Percentiles rank a stretch among this genome's conserved stretches.
These are phyloP conservation scores for Ursus arctos DNA, from an alignment of 2,113 vertebrate species.

Conservation along the genomic window DNA sequence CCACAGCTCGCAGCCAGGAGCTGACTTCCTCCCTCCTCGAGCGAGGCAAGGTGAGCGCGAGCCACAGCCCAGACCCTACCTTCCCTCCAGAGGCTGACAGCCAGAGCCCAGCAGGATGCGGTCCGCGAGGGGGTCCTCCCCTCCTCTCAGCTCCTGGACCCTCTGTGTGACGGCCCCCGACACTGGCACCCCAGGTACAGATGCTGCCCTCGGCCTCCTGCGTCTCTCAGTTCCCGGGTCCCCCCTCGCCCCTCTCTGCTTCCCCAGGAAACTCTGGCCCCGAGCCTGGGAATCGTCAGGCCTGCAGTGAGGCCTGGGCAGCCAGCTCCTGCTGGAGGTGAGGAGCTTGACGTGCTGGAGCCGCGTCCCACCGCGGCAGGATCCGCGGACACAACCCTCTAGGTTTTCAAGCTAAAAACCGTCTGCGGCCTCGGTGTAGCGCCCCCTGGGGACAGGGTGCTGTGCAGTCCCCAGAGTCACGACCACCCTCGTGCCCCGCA, in stretches of 20 bases:
- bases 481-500: accelerated
- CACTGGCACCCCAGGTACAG: not conserved
- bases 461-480: not conserved
- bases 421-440: not conserved
- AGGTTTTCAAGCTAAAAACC: not conserved
- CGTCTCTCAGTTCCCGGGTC: not conserved
- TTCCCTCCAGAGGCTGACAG: not conserved
- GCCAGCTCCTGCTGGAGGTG: not conserved
- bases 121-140: not conserved
- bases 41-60: not conserved
- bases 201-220: too few species aligned
- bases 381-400: not conserved
- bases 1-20: not conserved
- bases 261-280: not conserved
- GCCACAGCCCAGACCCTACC: not conserved
- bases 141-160: not conserved
- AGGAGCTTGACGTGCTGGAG: accelerated
- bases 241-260: not conserved
- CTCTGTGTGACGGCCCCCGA: not conserved
- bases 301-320: too few species aligned
- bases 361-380: accelerated
- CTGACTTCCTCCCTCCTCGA: not conserved
- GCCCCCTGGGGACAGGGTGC: not conserved
- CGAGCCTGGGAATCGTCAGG: too few species aligned
- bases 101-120: too few species aligned